phyloP scores from a whole-genome alignment of 1,140 invertebrate species.

The Battus philenor region DNA sequence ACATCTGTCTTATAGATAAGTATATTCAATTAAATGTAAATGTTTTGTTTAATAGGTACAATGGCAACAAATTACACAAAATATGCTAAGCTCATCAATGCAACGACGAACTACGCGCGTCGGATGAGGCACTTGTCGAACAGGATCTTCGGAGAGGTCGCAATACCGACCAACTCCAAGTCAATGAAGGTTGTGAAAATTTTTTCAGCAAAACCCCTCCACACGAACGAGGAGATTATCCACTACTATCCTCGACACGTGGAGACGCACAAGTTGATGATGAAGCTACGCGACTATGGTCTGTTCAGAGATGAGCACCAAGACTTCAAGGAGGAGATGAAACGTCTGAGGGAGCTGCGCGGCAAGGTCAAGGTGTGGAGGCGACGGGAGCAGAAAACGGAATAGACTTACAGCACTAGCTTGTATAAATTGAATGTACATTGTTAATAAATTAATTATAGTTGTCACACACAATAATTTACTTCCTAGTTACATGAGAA shows the following conservation, averaged over 20 bases:
- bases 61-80: slow-evolving; percentile 77
- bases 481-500: too few relatives aligned
- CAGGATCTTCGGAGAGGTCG: slow-evolving; percentile 93
- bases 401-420: too few relatives aligned
- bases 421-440: too few relatives aligned
- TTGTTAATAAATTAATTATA: too few relatives aligned
- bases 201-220: slow-evolving; percentile 84
- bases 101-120: slow-evolving; percentile 85
- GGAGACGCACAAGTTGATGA: slow-evolving; percentile 85
- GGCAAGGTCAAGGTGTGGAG: slow-evolving; percentile 82
- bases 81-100: slow-evolving; percentile 83
- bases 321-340: slow-evolving; percentile 95
- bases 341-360: slow-evolving; percentile 82
- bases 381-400: slow-evolving; percentile 10
- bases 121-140: slow-evolving; percentile 92
- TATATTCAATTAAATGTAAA: slow-evolving; percentile 4
- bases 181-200: slow-evolving; percentile 91
- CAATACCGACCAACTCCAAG: slow-evolving; percentile 82
- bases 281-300: slow-evolving; percentile 84
- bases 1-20: too few relatives aligned
- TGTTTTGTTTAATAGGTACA: slow-evolving; percentile 7
- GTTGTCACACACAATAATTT: too few relatives aligned
- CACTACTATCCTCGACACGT: slow-evolving; percentile 92
- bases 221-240: slow-evolving; percentile 84
- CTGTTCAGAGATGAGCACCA: slow-evolving; percentile 92